Percentiles rank a stretch among this genome's conserved stretches.
phyloP scores from a whole-genome alignment of 2,797 vertebrate species.

The Gastrophryne carolinensis region DNA sequence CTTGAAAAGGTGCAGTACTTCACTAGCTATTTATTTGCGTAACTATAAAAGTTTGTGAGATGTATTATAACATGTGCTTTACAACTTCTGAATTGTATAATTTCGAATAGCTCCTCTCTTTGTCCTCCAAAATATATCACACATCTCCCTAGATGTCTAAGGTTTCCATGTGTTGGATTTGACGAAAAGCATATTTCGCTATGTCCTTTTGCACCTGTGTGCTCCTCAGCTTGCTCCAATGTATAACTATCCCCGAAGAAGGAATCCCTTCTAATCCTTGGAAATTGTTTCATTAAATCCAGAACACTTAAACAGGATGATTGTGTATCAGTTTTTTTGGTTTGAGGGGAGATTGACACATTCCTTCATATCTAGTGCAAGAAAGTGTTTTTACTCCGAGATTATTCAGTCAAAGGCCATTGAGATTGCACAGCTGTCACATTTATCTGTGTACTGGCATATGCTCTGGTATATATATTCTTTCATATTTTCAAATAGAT shows the following conservation, averaged over 20 bases:
- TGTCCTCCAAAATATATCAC: background rate
- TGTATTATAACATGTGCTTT: too few species aligned
- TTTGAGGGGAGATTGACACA: slow-evolving; percentile 38
- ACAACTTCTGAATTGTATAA: too few species aligned
- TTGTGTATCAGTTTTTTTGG: slow-evolving; percentile 34
- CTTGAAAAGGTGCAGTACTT: too few species aligned
- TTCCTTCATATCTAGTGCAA: slow-evolving; percentile 25
- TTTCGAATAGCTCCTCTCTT: too few species aligned
- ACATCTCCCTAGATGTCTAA: background rate
- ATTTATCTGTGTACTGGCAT: background rate
- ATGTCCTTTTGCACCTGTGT: slow-evolving; percentile 16
- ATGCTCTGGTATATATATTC: background rate
- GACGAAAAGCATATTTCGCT: slow-evolving; percentile 22
- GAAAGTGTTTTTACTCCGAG: slow-evolving; percentile 8
- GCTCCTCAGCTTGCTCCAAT: slow-evolving; percentile 1
- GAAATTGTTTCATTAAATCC: slow-evolving; percentile 33
- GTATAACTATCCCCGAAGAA: background rate
- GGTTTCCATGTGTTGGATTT: slow-evolving; percentile 10
- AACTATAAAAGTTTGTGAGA: too few species aligned
- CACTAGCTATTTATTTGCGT: too few species aligned
- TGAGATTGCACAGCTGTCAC: slow-evolving; percentile 12
- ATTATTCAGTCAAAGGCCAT: slow-evolving; percentile 1
- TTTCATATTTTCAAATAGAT: background rate
- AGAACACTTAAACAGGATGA: slow-evolving; percentile 23
- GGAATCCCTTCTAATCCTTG: slow-evolving; percentile 36